Base-by-base conservation (phyloP, 23 tunicate genomes). In the Clavelina lepadiformis region DNA sequence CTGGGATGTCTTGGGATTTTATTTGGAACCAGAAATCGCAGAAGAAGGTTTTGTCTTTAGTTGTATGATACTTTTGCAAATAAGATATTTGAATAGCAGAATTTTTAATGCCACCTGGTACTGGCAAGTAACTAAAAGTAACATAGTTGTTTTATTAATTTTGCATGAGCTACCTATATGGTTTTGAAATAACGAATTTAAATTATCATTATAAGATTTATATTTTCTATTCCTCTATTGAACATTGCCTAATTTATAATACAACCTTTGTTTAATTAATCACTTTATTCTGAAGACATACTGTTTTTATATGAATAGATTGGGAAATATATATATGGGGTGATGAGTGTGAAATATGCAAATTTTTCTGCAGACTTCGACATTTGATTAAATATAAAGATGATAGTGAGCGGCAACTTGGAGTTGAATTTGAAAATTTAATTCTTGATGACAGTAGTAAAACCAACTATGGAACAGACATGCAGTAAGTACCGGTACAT, bases 361-460 rank as follows among this genome's bases (percentile, higher is more conserved):
- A 44, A n/a, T 53, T 6, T 6, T 13, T 23, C 51, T 68, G 13
- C 41, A 72, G 95, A n/a, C 51, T 86, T 58, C 45, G 61, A 33
- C 72, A 86, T 41, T 37, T 73, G 49, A 80, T 86, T 5, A 86
- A 86, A 29, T 86, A 86, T 61, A 75, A 69, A 57, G 80, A 78
- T 72, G 79, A 74, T 20, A 67, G 55, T 29, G 59, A 61, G 6
- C 35, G 34, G 38, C 65, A 71, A 51, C 47, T 57, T 54, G 95
- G 95, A 19, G 82, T 86, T 47, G 95, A 86, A 65, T 86, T 86
- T 71, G 84, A 86, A 52, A 86, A 86, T 47, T 62, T 86, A 1
- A 72, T 86, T 50, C 60, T 86, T 22, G 78, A 77, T 54, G 95
- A 86, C 45, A 68, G 33, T 26, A 47, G 72, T 28, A 77, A 65